Percentiles rank a stretch among this genome's conserved stretches.
These are phyloP conservation scores for Hirundichthys speculiger DNA, from an alignment of 2,113 vertebrate genomes.

Conservation along the genomic window DNA sequence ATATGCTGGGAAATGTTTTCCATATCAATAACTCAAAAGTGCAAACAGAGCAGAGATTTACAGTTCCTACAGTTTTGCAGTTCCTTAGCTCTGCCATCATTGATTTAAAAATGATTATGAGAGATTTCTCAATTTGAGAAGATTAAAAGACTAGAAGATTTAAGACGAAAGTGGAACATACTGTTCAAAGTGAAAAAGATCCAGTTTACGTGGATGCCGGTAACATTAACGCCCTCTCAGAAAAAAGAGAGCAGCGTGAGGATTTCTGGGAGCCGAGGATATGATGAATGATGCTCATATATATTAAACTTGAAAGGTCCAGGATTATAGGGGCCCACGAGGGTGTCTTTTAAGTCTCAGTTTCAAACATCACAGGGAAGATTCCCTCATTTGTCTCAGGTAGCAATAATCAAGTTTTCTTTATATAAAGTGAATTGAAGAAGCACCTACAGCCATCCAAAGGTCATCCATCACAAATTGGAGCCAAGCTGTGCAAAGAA, in stretches of 20 bases:
- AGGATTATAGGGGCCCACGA: too few species aligned
- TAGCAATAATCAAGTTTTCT: background rate
- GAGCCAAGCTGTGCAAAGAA: too few species aligned
- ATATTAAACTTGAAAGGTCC: too few species aligned
- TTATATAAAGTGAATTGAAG: too few species aligned
- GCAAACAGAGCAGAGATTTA: conserved; percentile 27
- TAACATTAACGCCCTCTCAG: conserved; percentile 29
- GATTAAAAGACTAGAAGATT: conserved; percentile 48
- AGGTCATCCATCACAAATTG: too few species aligned
- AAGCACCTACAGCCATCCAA: too few species aligned
- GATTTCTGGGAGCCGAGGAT: conserved; percentile 1
- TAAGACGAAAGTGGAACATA: conserved; percentile 32
- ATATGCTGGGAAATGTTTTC: conserved; percentile 36
- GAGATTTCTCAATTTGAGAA: conserved; percentile 38
- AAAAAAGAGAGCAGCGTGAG: conserved; percentile 6
- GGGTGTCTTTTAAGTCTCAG: background rate
- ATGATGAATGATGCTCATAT: too few species aligned
- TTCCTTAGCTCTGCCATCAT: conserved; percentile 11
- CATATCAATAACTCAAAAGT: conserved; percentile 42
- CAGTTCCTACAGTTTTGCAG: conserved; percentile 11
- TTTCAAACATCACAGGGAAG: background rate
- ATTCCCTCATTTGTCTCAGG: background rate
- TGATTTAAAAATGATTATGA: conserved; percentile 26
- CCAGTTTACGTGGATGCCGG: conserved; percentile 20
- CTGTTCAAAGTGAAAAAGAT: conserved; percentile 25